A percentile compares a stretch with the other conserved stretches of the same genome.
phyloP scores from a whole-genome alignment of 2,113 vertebrate genomes.

The Ibidorhyncha struthersii region DNA sequence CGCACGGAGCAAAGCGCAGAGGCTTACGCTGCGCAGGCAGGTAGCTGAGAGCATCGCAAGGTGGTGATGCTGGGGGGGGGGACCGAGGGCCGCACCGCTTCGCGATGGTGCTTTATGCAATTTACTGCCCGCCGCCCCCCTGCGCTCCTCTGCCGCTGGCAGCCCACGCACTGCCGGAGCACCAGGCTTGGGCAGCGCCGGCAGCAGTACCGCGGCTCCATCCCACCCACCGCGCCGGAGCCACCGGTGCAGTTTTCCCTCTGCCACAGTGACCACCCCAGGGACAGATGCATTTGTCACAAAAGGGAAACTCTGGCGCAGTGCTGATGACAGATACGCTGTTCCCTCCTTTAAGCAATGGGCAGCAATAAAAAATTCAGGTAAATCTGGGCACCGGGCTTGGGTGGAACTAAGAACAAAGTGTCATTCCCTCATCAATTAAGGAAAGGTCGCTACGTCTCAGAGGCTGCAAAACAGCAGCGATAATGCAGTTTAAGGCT shows the following conservation, averaged over 20 bases:
- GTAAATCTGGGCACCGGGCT: background rate
- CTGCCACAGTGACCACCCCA: background rate
- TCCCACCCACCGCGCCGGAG: background rate
- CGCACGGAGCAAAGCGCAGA: background rate
- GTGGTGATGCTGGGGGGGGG: background rate
- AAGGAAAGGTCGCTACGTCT: background rate
- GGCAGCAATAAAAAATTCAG: background rate
- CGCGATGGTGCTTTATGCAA: fast-evolving
- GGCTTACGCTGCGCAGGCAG: fast-evolving
- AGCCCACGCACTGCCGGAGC: background rate
- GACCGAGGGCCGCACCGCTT: fast-evolving
- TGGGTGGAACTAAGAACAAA: background rate
- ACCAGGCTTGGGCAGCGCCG: too few species aligned
- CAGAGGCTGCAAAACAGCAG: background rate
- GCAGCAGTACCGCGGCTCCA: background rate
- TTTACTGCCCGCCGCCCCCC: background rate
- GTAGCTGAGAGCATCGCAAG: background rate
- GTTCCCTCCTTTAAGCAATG: background rate
- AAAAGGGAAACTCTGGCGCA: background rate
- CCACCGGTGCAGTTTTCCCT: too few species aligned
- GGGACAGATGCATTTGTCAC: background rate
- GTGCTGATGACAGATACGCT: background rate
- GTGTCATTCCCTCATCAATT: background rate
- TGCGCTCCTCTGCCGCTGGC: background rate
- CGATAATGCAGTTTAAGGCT: background rate